Conservation (phyloP, 2,888 invertebrate species). For the Volucella bombylans region DNA sequence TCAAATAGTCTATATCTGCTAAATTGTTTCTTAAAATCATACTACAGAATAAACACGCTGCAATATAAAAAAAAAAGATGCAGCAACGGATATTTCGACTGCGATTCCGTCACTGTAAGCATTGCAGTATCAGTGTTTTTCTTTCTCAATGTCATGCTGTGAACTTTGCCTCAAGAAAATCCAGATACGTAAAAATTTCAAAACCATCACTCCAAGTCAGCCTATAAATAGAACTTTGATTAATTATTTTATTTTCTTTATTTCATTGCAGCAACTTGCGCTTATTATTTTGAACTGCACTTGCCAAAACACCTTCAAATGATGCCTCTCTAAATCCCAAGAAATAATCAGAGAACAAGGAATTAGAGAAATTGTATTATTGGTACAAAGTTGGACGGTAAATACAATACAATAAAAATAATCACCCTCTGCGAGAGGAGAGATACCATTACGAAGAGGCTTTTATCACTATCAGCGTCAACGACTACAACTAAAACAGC, state of each 20-base stretch:
- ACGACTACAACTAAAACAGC: slow-evolving; percentile 39
- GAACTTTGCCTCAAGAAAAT: too few species aligned
- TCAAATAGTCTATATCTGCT: too few species aligned
- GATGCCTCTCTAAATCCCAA: not conserved
- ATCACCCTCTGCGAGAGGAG: not conserved
- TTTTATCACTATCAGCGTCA: slow-evolving; percentile 1
- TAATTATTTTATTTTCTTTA: not conserved
- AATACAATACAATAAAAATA: not conserved
- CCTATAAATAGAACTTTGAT: not conserved
- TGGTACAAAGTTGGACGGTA: slow-evolving; percentile 16
- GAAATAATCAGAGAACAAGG: not conserved
- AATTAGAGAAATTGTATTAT: not conserved
- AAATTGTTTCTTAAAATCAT: too few species aligned
- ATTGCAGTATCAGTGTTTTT: too few species aligned
- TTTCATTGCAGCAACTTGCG: slow-evolving; percentile 10
- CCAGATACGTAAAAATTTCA: too few species aligned
- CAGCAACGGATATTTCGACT: too few species aligned
- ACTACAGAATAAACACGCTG: too few species aligned
- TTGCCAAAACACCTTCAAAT: slow-evolving; percentile 1
- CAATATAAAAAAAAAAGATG: too few species aligned
- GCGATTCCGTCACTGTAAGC: too few species aligned
- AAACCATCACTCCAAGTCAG: too few species aligned
- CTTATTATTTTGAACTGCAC: not conserved
- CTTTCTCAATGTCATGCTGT: too few species aligned
- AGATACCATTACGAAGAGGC: slow-evolving; percentile 25